A percentile compares a stretch with the other conserved stretches of the same genome.
Evolutionary conservation across 2,113 vertebrate genomes (phyloP).

Genomic region (Prochilodus magdalenae): DNA sequence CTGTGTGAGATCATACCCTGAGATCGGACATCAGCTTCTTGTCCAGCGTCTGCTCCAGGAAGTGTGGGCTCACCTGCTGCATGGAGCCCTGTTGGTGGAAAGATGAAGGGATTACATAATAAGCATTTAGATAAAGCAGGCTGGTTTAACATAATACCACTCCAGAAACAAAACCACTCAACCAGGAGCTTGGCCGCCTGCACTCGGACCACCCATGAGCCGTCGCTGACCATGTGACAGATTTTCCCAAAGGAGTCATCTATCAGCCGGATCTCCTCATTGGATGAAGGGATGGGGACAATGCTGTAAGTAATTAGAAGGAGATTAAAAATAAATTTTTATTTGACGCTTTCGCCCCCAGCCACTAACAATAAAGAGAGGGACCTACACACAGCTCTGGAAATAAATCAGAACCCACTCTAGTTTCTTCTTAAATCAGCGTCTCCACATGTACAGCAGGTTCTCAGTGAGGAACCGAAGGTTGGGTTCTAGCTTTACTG

Average conservation of each 20-base stretch:
- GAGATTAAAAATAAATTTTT: constrained; percentile 14
- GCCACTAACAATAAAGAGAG: no score
- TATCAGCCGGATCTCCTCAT: constrained; percentile 95
- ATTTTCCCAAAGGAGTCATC: constrained; percentile 97
- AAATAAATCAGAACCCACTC: no score
- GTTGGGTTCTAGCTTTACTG: no score
- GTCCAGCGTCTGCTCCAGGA: constrained; percentile 96
- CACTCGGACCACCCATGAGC: constrained; percentile 96
- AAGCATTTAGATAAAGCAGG: background rate
- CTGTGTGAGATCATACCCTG: constrained; percentile 77
- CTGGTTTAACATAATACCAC: background rate
- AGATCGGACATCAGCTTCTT: constrained; percentile 99
- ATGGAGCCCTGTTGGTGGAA: constrained; percentile 87
- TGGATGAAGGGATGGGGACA: constrained; percentile 95
- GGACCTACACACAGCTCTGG: no score
- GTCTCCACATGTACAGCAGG: no score
- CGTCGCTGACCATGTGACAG: constrained; percentile 97
- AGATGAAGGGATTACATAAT: background rate
- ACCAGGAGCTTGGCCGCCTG: constrained; percentile 95
- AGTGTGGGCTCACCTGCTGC: constrained; percentile 96
- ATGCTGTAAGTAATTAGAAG: constrained; percentile 77
- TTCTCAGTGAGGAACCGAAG: no score
- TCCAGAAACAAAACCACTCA: constrained; percentile 56
- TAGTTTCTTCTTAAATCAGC: no score
- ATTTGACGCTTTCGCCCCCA: no score